Percentiles rank a stretch among this genome's conserved stretches.
These are phyloP conservation scores for Nannospalax galili DNA, from an alignment of 2,113 vertebrate genomes.

Conservation along the genomic window DNA sequence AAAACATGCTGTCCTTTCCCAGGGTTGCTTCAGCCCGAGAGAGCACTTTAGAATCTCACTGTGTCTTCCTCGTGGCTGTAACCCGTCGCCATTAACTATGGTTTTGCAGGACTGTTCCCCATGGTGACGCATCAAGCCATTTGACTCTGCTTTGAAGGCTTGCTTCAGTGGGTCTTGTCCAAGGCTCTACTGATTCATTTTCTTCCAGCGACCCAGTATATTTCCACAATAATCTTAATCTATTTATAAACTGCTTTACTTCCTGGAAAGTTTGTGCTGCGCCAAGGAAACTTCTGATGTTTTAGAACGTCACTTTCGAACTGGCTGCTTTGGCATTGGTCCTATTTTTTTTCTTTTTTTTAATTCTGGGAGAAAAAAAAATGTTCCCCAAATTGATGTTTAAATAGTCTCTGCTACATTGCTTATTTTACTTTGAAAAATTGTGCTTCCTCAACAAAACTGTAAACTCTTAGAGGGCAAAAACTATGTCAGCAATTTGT, in stretches of 20 bases:
- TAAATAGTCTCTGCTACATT: constrained; percentile 51
- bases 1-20: constrained; percentile 2
- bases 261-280: constrained; percentile 75
- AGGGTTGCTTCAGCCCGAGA: neutral
- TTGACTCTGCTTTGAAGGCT: neutral
- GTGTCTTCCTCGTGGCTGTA: constrained; percentile 8
- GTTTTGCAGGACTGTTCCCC: constrained; percentile 28
- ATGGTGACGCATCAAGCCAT: neutral
- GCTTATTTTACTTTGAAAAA: constrained; percentile 43
- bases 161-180: constrained; percentile 25
- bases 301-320: constrained; percentile 62
- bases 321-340: neutral
- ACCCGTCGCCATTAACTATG: neutral
- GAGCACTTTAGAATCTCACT: constrained; percentile 30
- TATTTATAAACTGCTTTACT: constrained; percentile 75
- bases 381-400: constrained; percentile 26
- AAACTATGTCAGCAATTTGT: neutral
- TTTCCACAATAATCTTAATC: constrained; percentile 68
- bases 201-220: constrained; percentile 56
- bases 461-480: neutral
- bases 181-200: constrained; percentile 50
- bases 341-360: constrained; percentile 1
- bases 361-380: neutral
- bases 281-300: constrained; percentile 68
- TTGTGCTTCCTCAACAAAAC: constrained; percentile 1